These are phyloP conservation scores for Agrenia bidenticulata DNA, from an alignment of 2,888 invertebrate species.

Conservation along the genomic window DNA sequence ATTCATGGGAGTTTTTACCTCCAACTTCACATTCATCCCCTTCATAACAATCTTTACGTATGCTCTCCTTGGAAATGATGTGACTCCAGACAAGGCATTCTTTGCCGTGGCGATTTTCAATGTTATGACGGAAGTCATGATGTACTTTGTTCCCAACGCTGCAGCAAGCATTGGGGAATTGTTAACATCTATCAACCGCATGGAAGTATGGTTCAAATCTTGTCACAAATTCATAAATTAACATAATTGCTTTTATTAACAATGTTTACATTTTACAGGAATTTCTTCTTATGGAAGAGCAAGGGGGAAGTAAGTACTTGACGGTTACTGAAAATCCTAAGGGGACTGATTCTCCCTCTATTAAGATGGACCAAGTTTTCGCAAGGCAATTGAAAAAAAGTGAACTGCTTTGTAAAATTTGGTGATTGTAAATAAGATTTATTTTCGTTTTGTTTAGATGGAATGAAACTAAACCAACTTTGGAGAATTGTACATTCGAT, in stretches of 20 bases:
- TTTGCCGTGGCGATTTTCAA: constrained; percentile 58
- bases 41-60: constrained; percentile 78
- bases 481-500: constrained; percentile 34
- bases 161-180: constrained; percentile 79
- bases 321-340: background rate
- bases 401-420: no score
- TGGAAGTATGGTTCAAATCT: constrained; percentile 65
- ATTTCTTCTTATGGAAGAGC: constrained; percentile 29
- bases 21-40: constrained; percentile 77
- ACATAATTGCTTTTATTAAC: background rate
- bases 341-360: background rate
- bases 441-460: constrained; percentile 37
- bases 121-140: constrained; percentile 78
- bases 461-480: constrained; percentile 23
- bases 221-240: background rate
- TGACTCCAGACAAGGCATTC: constrained; percentile 67
- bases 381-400: constrained; percentile 29
- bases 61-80: constrained; percentile 57
- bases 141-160: constrained; percentile 69
- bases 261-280: constrained; percentile 19
- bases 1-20: constrained; percentile 66
- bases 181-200: constrained; percentile 70
- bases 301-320: background rate
- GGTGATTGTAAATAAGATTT: no score
- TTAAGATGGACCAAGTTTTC: constrained; percentile 34